phyloP scores from a whole-genome alignment of 2,797 vertebrate genomes.

The Neosilurus mollespiculum region DNA sequence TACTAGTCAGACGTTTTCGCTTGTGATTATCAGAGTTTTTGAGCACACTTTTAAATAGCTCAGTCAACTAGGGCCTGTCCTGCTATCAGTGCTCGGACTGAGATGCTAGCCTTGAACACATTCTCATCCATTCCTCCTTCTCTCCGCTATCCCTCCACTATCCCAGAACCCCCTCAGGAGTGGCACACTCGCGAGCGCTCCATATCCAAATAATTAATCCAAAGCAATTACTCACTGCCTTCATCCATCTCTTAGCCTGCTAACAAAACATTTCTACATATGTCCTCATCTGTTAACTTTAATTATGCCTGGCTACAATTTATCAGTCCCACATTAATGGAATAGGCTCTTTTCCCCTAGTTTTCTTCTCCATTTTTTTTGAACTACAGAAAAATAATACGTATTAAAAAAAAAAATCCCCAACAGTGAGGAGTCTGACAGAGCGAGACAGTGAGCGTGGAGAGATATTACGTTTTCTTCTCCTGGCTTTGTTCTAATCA shows the following conservation, averaged over 20 bases:
- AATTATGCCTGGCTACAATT: constrained; percentile 79
- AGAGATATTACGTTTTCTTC: constrained; percentile 52
- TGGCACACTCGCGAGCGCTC: constrained; percentile 71
- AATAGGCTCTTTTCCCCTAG: constrained; percentile 69
- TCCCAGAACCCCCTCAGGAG: constrained; percentile 73
- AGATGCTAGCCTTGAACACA: constrained; percentile 43
- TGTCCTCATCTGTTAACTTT: constrained; percentile 84
- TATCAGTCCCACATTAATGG: constrained; percentile 81
- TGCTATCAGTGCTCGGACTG: constrained; percentile 47
- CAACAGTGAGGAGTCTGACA: constrained; percentile 52
- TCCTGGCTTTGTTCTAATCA: constrained; percentile 54
- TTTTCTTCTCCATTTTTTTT: constrained; percentile 66
- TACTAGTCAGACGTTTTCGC: constrained; percentile 36
- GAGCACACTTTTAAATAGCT: constrained; percentile 48
- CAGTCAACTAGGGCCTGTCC: constrained; percentile 26
- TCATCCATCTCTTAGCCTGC: constrained; percentile 78
- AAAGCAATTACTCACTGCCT: constrained; percentile 84
- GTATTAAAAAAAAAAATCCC: constrained; percentile 43
- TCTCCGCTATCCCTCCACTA: constrained; percentile 61
- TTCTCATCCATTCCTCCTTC: constrained; percentile 47
- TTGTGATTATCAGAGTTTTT: constrained; percentile 36
- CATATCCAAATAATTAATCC: constrained; percentile 84
- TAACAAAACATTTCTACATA: constrained; percentile 85
- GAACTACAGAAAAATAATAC: constrained; percentile 58
- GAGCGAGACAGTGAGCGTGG: constrained; percentile 48